Evolutionary conservation across 1,140 invertebrate genomes (phyloP), one percentile per base, ranked within the genome.

Genomic region (Periplaneta americana): DNA sequence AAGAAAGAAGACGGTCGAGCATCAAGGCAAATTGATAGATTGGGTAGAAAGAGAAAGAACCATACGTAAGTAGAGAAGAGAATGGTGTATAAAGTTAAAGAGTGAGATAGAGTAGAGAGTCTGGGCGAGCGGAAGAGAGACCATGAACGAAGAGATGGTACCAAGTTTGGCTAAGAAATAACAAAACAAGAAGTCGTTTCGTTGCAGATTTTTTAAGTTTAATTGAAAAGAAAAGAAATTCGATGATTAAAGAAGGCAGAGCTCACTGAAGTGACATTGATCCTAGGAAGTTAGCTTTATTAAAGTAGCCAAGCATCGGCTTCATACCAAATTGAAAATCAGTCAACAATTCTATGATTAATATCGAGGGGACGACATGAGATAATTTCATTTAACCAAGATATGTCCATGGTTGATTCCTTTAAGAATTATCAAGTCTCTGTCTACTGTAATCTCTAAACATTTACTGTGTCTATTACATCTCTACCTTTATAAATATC

Each of bases 1-100:
- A 18, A 66, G 48, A 28, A 66, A 28, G 22, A 28, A 66, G 48
- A n/a, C n/a, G 48, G 48, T 13, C 22, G 48, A 66, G 28, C 48
- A 66, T 34, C 75, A 77, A 33, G 75, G 75, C 75, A 77, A 77
- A 77, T 33, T 77, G 75, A 77, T 77, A 77, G 75, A 77, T 77
- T 10, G 32, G 15, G 28, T 17, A 76, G 32, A 77, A 33, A 77
- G 1, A 77, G 33, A 36, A 31, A 22, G 75, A 77, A 11, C n/a
- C n/a, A 66, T 66, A n/a, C n/a, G 48, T 66, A 66, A 28, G 6
- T 28, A n/a, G 48, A 13, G 48, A 66, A 66, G 13, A n/a, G 22
- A 66, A 28, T n/a, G 22, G 48, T 66, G 11, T 6, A 66, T 66
- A 11, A n/a, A 66, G 48, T 4, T n/a, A n/a, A 28, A 28, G n/a